These are phyloP conservation scores for Bombus waltoni DNA, from an alignment of 1,140 invertebrate genomes.

Conservation along the genomic window DNA sequence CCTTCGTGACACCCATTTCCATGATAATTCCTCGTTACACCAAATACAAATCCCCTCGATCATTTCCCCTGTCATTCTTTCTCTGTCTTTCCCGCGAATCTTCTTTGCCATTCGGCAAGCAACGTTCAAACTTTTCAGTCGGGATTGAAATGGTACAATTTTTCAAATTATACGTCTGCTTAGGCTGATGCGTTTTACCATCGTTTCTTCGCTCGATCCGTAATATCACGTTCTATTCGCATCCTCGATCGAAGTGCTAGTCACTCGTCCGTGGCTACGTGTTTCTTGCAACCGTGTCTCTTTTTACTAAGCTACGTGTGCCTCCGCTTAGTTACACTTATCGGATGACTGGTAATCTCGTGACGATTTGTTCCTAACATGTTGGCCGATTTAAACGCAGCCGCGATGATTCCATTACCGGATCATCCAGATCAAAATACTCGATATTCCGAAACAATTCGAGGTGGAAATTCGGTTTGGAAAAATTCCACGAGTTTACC, in stretches of 20 bases:
- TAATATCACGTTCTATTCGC: slow-evolving; percentile 38
- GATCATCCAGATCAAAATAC: background rate
- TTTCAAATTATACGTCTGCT: slow-evolving; percentile 46
- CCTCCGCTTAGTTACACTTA: slow-evolving; percentile 1
- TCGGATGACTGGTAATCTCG: background rate
- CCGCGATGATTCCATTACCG: background rate
- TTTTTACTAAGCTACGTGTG: background rate
- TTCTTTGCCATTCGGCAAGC: background rate
- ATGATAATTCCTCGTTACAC: background rate
- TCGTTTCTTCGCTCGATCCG: background rate
- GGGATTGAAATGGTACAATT: slow-evolving; percentile 17
- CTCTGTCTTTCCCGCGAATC: background rate
- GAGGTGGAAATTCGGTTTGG: background rate
- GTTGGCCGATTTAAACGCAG: slow-evolving; percentile 6
- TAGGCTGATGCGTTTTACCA: background rate
- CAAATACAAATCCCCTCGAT: slow-evolving; percentile 1
- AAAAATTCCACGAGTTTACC: background rate
- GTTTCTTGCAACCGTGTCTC: slow-evolving; percentile 22
- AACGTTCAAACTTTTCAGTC: slow-evolving; percentile 12
- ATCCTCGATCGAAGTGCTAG: slow-evolving; percentile 15
- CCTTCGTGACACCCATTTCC: background rate
- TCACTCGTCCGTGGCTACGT: background rate
- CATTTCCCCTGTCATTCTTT: background rate
- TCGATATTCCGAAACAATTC: background rate
- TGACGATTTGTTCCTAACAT: slow-evolving; percentile 21